phyloP scores from a whole-genome alignment of 2,797 vertebrate genomes.

The Schizothorax lantsangensis region DNA sequence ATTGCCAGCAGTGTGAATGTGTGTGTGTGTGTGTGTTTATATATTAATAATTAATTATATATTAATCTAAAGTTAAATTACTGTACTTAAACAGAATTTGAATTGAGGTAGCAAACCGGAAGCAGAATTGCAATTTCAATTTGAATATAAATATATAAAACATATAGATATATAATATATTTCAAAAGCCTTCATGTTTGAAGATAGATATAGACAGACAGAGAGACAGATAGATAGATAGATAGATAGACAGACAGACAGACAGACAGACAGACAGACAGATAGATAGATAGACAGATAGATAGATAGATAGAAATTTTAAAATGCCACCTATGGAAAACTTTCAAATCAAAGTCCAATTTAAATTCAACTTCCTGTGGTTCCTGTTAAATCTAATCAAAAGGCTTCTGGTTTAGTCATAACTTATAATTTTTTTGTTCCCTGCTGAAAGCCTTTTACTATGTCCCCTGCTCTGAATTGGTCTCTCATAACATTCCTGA shows the following conservation, averaged over 20 bases:
- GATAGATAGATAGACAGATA: neutral
- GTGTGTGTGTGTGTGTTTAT: neutral
- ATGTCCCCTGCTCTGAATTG: neutral
- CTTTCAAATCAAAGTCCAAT: neutral
- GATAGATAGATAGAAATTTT: neutral
- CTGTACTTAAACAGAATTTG: neutral
- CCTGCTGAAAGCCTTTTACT: neutral
- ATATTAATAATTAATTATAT: neutral
- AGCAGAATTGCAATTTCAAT: neutral
- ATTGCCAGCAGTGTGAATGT: conserved; percentile 1
- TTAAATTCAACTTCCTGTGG: neutral
- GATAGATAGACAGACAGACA: neutral
- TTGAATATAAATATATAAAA: neutral
- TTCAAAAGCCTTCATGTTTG: neutral
- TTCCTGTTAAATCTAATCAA: neutral
- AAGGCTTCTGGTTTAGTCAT: conserved; percentile 23
- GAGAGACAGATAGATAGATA: neutral
- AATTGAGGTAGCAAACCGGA: neutral
- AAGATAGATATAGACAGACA: neutral
- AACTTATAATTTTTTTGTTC: neutral
- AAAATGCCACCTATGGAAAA: neutral
- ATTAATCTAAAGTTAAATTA: neutral
- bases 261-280: rapidly evolving
- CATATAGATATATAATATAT: neutral
- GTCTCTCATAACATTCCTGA: conserved; percentile 24